Base-by-base conservation (phyloP, 2,797 vertebrate genomes). In the Lophura swinhoii region DNA sequence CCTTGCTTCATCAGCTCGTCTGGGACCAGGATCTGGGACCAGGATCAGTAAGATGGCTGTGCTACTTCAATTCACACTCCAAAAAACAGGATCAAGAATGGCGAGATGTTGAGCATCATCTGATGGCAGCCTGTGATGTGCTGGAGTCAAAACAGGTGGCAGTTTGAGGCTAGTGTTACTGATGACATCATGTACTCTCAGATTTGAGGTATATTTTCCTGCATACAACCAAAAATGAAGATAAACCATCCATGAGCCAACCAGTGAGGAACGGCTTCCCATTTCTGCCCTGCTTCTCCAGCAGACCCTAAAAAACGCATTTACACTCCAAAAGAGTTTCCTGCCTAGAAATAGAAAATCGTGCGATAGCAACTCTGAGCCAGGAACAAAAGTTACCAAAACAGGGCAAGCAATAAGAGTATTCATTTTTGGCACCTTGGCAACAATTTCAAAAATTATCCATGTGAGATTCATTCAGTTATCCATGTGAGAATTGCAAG, bases 381-480 rank as follows among this genome's bases (percentile, higher is more conserved):
- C n/a, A 55, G 69, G 33, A 76, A 74, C 20, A 87, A 75, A 69
- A 96, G 59, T 63, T 62, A 83, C 24, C n/a, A 46, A 75, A 68
- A 69, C 6, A 72, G 22, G 23, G 7, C 13, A 74, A 87, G 23
- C 0, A 1, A 74, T 80, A 51, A n/a, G 55, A 10, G 2, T 80
- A 44, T 29, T 28, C 85, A 68, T 55, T 87, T 43, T 58, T 69
- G 78, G 56, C 44, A 73, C 46, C 39, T 67, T 12, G 3, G 55
- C 23, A 88, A 85, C 63, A 48, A 79, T 87, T 84, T 80, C 21
- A 90, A 77, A 81, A 71, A 80, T 78, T 83, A 75, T n/a, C 76
- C 51, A 67, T 56, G 75, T 73, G 62, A 84, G n/a, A 73, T 79
- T 91, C 70, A 51, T 58, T 41, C 39, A 85, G 6, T 41, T 41